Evolutionary conservation across 2,888 invertebrate species (phyloP).

Genomic region (Agonopterix subpropinquella): DNA sequence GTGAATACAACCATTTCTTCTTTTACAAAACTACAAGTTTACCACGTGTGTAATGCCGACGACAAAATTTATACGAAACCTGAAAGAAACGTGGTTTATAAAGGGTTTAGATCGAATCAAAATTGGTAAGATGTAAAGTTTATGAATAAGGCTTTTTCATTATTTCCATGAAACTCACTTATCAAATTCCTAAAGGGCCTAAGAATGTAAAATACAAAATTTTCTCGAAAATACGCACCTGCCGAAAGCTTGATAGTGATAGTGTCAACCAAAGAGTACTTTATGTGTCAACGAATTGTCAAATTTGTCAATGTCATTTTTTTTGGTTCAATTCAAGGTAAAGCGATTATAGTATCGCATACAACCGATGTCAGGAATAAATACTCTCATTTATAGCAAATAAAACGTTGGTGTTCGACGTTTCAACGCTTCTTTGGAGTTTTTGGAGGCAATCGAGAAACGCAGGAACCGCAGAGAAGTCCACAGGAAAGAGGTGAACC

Average conservation of each 20-base stretch:
- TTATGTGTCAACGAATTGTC: background rate
- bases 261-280: too few species aligned
- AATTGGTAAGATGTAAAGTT: background rate
- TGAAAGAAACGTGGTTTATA: slow-evolving; percentile 1
- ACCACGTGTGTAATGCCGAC: slow-evolving; percentile 10
- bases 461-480: too few species aligned
- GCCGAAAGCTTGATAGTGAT: slow-evolving; percentile 1
- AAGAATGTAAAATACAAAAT: slow-evolving; percentile 1
- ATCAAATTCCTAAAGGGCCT: background rate
- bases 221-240: slow-evolving; percentile 7
- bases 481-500: too few species aligned
- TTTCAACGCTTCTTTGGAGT: too few species aligned
- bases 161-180: slow-evolving; percentile 3
- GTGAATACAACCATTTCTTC: slow-evolving; percentile 92
- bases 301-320: slow-evolving; percentile 1
- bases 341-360: too few species aligned
- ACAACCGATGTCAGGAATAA: too few species aligned
- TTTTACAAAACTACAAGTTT: slow-evolving; percentile 7
- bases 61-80: slow-evolving; percentile 10
- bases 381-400: too few species aligned
- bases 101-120: slow-evolving; percentile 10
- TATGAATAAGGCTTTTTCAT: background rate
- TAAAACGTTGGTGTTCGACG: too few species aligned
- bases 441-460: too few species aligned
- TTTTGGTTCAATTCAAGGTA: too few species aligned